These are phyloP conservation scores for Oryzias celebensis DNA, from an alignment of 2,113 vertebrate species.

Conservation along the genomic window DNA sequence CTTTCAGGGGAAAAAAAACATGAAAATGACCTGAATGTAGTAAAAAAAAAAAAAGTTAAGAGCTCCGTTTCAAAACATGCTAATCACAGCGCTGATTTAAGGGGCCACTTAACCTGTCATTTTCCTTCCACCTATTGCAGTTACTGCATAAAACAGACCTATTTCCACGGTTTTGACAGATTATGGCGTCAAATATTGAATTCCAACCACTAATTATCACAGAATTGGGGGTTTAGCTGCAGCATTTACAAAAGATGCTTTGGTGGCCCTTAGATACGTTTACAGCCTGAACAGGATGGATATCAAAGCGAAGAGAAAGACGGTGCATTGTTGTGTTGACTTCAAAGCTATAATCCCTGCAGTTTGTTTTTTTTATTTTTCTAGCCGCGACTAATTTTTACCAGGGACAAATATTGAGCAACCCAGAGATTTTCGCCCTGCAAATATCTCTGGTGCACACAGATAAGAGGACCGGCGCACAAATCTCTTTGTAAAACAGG, in stretches of 20 bases:
- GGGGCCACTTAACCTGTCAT: constrained; percentile 25
- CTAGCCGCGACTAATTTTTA: constrained; percentile 58
- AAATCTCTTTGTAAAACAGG: constrained; percentile 64
- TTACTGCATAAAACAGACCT: constrained; percentile 32
- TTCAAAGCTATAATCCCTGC: constrained; percentile 58
- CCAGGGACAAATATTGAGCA: constrained; percentile 62
- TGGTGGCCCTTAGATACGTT: too few relatives aligned
- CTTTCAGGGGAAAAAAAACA: not conserved
- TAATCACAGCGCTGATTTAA: constrained; percentile 1
- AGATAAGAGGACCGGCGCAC: constrained; percentile 56
- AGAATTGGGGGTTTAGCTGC: constrained; percentile 12
- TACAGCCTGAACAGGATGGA: constrained; percentile 24
- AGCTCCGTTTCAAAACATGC: constrained; percentile 24
- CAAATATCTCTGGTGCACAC: constrained; percentile 59
- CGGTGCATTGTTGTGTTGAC: constrained; percentile 27
- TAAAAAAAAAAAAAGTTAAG: not conserved
- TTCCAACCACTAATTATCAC: constrained; percentile 37
- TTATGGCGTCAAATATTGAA: constrained; percentile 35
- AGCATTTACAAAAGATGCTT: not conserved
- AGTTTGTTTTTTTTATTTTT: not conserved
- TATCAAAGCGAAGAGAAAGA: constrained; percentile 39
- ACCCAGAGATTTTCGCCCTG: constrained; percentile 57
- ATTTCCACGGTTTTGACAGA: constrained; percentile 36
- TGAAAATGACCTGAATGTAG: constrained; percentile 8
- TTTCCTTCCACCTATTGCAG: constrained; percentile 31